Conservation (phyloP, 2,113 vertebrate genomes). For the Panurus biarmicus region DNA sequence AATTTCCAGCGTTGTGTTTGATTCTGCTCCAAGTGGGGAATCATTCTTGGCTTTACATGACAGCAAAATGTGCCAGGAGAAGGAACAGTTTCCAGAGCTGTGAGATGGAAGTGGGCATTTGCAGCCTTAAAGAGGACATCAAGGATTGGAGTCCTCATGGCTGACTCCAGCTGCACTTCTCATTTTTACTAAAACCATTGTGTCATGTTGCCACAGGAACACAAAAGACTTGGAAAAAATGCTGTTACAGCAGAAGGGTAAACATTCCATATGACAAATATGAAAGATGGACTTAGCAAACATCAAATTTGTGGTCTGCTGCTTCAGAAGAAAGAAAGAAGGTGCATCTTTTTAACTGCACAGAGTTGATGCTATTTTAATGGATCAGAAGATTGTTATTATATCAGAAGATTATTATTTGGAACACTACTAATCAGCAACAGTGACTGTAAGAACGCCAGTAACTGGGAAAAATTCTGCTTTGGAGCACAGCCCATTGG, state of each 20-base stretch:
- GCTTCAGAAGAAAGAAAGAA: background rate
- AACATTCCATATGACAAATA: background rate
- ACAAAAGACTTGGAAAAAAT: background rate
- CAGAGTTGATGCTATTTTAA: background rate
- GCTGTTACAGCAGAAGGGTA: background rate
- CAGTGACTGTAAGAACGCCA: background rate
- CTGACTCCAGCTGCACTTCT: background rate
- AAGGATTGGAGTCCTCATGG: background rate
- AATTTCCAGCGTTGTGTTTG: background rate
- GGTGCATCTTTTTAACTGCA: background rate
- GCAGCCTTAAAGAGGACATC: background rate
- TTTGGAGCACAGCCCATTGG: background rate
- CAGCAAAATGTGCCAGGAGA: background rate
- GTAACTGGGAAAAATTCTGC: background rate
- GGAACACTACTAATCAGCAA: background rate
- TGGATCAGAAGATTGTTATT: background rate
- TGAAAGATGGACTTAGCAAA: background rate
- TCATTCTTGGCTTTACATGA: background rate
- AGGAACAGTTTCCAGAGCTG: background rate
- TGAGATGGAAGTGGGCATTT: background rate
- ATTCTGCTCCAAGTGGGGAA: background rate
- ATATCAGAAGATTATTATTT: background rate
- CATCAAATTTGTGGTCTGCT: background rate
- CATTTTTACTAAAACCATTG: background rate
- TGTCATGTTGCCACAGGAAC: background rate